Conservation (phyloP, 2,888 invertebrate species). For the Charanyca ferruginea region DNA sequence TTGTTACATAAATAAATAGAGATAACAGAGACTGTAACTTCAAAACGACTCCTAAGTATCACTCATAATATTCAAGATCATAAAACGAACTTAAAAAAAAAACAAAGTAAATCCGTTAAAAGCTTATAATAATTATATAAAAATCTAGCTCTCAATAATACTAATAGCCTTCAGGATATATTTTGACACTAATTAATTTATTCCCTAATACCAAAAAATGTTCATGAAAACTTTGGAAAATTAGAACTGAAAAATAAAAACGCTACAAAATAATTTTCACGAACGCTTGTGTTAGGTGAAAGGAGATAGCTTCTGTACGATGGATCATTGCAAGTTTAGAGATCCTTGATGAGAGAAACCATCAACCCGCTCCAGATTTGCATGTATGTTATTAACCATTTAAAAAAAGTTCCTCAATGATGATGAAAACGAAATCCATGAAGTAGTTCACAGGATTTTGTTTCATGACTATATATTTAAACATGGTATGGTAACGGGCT, state of each 20-base stretch:
- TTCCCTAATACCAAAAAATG: conserved; percentile 46
- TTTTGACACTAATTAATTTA: conserved; percentile 55
- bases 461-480: no score
- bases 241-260: conserved; percentile 51
- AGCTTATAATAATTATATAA: conserved; percentile 29
- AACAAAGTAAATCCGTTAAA: conserved; percentile 13
- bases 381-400: no score
- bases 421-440: not conserved
- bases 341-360: conserved; percentile 50
- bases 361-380: not conserved
- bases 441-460: no score
- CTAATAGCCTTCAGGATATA: conserved; percentile 40
- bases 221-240: conserved; percentile 55
- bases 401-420: not conserved
- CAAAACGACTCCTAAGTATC: not conserved
- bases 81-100: conserved; percentile 22
- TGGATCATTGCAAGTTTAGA: conserved; percentile 62
- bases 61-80: conserved; percentile 8
- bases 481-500: no score
- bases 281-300: conserved; percentile 56
- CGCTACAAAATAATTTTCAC: conserved; percentile 53
- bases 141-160: conserved; percentile 30
- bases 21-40: not conserved
- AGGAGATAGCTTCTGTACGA: conserved; percentile 59
- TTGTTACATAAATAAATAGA: not conserved